Percentiles rank a stretch among this genome's conserved stretches.
Conservation (phyloP, 2,797 vertebrate species). For the Brachymystax lenok region DNA sequence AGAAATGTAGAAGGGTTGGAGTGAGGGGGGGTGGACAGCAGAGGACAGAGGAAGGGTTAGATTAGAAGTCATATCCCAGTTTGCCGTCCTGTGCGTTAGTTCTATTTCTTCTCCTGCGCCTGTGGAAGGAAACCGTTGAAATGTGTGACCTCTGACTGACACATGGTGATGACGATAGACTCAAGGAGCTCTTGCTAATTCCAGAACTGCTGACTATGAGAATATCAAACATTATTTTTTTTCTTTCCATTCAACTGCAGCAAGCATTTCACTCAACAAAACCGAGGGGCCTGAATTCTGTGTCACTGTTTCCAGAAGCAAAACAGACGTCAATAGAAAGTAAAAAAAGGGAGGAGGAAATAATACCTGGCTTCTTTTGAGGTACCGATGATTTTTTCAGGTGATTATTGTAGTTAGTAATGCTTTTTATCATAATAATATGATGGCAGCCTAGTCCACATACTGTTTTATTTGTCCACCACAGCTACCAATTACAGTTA, state of each 20-base stretch:
- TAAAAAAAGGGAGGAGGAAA: not conserved
- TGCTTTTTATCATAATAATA: not conserved
- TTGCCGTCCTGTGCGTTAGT: not conserved
- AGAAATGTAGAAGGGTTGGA: not conserved
- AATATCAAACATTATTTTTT: conserved; percentile 17
- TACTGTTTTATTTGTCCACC: not conserved
- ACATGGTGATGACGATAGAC: conserved; percentile 12
- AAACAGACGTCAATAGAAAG: conserved; percentile 16
- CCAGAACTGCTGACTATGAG: conserved; percentile 36
- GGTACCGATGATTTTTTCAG: not conserved
- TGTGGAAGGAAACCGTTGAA: conserved; percentile 15
- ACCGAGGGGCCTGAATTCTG: not conserved
- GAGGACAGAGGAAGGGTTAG: not conserved
- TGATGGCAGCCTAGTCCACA: not conserved
- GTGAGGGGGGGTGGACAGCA: not conserved
- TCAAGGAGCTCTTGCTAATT: conserved; percentile 17
- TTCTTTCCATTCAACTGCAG: conserved; percentile 17
- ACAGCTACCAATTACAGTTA: not conserved
- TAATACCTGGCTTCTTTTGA: not conserved
- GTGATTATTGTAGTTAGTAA: not conserved
- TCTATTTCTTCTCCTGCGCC: conserved; percentile 4
- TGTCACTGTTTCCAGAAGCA: conserved; percentile 18
- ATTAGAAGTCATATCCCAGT: not conserved
- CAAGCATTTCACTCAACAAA: conserved; percentile 1
- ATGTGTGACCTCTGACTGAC: conserved; percentile 21